Conservation (phyloP, 2,113 vertebrate species). For the Corvus hawaiiensis region DNA sequence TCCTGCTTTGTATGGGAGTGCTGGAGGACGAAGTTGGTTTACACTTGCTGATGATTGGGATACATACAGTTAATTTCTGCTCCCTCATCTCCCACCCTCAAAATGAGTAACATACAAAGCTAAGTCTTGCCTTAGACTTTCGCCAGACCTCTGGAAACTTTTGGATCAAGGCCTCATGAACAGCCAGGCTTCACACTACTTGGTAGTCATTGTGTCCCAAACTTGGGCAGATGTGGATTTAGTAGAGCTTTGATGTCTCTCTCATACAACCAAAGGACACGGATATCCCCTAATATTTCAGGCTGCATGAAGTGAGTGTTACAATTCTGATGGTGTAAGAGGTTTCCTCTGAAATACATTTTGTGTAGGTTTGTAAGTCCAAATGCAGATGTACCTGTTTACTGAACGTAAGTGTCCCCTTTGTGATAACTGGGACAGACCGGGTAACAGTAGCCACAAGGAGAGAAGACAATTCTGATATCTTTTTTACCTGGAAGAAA, state of each 20-base stretch:
- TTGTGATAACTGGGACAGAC: neutral
- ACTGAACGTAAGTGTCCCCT: neutral
- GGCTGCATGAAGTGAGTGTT: neutral
- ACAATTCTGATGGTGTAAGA: neutral
- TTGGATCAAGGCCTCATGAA: neutral
- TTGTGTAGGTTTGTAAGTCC: neutral
- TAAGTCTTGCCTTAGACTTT: neutral
- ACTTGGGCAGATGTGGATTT: neutral
- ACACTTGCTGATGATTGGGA: neutral
- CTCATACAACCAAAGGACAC: neutral
- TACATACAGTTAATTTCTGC: neutral
- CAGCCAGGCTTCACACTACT: neutral
- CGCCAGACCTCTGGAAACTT: neutral
- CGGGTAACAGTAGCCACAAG: neutral
- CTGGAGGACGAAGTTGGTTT: neutral
- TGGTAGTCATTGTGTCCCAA: rapidly evolving
- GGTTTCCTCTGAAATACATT: neutral
- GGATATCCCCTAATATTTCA: neutral
- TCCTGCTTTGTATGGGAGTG: neutral
- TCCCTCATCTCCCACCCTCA: neutral
- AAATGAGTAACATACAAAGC: neutral
- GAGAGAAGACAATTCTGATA: neutral
- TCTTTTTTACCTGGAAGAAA: neutral
- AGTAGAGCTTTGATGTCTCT: neutral
- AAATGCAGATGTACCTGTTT: neutral